These are phyloP conservation scores for Iselma pallidipennis DNA, from an alignment of 2,888 invertebrate genomes.

Conservation along the genomic window DNA sequence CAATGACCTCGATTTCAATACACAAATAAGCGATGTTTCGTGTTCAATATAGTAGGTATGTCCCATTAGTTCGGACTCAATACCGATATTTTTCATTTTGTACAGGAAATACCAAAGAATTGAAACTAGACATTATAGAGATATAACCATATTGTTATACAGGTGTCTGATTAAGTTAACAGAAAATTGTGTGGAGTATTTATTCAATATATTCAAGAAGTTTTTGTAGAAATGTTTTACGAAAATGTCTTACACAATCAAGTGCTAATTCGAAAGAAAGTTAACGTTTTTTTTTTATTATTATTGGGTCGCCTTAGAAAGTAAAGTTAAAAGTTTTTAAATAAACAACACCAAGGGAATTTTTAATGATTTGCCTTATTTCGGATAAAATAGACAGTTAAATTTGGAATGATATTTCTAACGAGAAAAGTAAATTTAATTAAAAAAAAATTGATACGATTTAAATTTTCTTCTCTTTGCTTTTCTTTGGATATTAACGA, in stretches of 20 bases:
- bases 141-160: no score
- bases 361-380: constrained; percentile 3
- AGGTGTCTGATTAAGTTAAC: no score
- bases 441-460: no score
- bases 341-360: constrained; percentile 3
- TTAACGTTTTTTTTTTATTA: constrained; percentile 1
- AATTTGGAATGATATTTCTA: no score
- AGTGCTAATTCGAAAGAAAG: constrained; percentile 10
- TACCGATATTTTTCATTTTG: not conserved
- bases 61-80: constrained; percentile 3
- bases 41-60: constrained; percentile 16
- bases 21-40: constrained; percentile 5
- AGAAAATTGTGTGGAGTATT: no score
- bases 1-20: constrained; percentile 23
- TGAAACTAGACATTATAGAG: no score
- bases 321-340: constrained; percentile 8
- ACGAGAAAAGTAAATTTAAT: no score
- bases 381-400: not conserved
- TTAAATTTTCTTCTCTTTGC: no score
- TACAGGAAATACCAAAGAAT: not conserved
- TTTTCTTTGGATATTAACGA: no score
- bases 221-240: no score
- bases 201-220: no score
- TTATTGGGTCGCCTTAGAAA: constrained; percentile 12
- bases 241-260: no score